Evolutionary conservation across 2,888 invertebrate genomes (phyloP).

Genomic region (Cheilosia vulpina): DNA sequence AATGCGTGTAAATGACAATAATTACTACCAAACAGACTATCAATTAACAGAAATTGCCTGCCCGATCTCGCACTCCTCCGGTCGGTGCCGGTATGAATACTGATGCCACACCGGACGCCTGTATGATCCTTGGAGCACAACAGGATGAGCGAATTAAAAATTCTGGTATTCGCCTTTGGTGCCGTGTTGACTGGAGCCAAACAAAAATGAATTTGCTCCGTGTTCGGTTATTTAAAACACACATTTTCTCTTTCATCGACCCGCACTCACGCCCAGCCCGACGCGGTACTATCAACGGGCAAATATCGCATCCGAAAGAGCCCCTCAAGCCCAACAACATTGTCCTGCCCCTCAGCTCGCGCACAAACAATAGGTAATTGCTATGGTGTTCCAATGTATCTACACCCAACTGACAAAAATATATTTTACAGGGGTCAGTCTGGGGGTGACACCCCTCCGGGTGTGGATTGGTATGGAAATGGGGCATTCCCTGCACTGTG

Average conservation of each 20-base stretch:
- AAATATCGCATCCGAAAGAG: conserved; percentile 27
- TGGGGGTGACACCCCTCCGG: conserved; percentile 3
- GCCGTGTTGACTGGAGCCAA: conserved; percentile 74
- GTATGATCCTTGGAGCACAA: conserved; percentile 22
- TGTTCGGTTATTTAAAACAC: conserved; percentile 66
- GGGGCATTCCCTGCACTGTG: neutral
- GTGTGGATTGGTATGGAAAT: neutral
- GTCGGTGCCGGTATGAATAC: neutral
- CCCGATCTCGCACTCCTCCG: conserved; percentile 30
- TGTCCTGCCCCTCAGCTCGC: conserved; percentile 19
- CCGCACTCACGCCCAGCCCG: neutral
- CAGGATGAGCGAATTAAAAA: conserved; percentile 66
- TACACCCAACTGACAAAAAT: conserved; percentile 12
- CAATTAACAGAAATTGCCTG: conserved; percentile 72
- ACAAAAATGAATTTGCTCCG: conserved; percentile 62
- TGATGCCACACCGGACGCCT: conserved; percentile 9
- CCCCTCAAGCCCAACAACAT: conserved; percentile 9
- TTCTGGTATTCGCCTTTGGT: conserved; percentile 68
- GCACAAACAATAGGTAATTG: conserved; percentile 53
- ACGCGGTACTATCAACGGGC: conserved; percentile 9
- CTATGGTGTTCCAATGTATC: conserved; percentile 9
- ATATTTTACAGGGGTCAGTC: conserved; percentile 21
- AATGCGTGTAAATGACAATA: conserved; percentile 69
- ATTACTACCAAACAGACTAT: conserved; percentile 71
- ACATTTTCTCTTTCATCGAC: conserved; percentile 46